Base-by-base conservation (phyloP, 2,797 vertebrate genomes). In the Girardinus metallicus region DNA sequence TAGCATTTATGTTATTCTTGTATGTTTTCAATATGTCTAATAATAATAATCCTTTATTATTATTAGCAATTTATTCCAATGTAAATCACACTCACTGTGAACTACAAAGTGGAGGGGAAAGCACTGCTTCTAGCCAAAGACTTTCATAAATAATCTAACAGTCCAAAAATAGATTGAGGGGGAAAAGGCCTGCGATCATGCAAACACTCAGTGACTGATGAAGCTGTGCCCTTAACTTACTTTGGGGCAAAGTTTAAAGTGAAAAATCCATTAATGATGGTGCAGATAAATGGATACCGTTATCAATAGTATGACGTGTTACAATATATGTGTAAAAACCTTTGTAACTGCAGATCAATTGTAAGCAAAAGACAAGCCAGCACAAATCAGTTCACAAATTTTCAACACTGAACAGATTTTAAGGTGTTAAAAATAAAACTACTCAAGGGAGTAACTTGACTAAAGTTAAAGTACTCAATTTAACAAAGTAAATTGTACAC, bases 141-240 rank as follows among this genome's bases (percentile, higher is more conserved):
- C 46, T 49, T 43, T 84, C 83, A 93, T 92, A 90, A 93, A 94
- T 92, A 91, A 91, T 78, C 72, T 60, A 93, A 83, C 78, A 83
- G 77, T 16, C 57, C 90, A 86, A 90, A 94, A 91, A 93, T 90
- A 93, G 88, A 82, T 18, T 1, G 36, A 53, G 53, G 68, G 78
- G 26, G 11, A 85, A 83, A 85, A 77, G 64, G 47, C 64, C 57
- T 75, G 79, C 66, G 84, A 89, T 90, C 74, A 83, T 85, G 85
- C 82, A 43, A 83, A 90, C 85, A 89, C 73, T 39, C 64, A 91
- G 80, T 68, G 46, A 34, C 74, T 57, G 2, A 84, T 79, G 29
- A 41, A 80, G 55, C 43, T 53, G 44, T 84, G 26, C 21, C 26
- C 31, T 15, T n/a, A 44, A 66, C 75, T 39, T 71, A 74, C 83